Evolutionary conservation across 2,888 invertebrate species (phyloP).

Genomic region (Endomychus coccineus): DNA sequence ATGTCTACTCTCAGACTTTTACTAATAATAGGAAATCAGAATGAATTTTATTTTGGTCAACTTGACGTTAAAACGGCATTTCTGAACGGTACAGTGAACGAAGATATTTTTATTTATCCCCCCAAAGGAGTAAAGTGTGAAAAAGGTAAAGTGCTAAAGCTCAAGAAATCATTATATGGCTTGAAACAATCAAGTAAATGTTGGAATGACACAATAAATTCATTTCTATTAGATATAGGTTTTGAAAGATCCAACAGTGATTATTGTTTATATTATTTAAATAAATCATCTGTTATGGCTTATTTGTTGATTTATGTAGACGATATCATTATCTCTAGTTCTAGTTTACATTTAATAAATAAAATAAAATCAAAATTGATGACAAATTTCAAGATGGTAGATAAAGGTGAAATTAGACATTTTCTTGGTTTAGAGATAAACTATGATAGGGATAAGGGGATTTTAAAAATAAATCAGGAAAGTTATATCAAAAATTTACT

Average conservation of each 20-base stretch:
- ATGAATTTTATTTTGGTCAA: conserved; percentile 4
- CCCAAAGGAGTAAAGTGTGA: conserved; percentile 7
- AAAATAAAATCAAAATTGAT: conserved; percentile 5
- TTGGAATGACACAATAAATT: conserved; percentile 13
- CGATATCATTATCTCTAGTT: conserved; percentile 12
- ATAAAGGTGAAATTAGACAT: conserved; percentile 8
- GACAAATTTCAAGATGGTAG: conserved; percentile 9
- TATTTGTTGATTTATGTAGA: conserved; percentile 15
- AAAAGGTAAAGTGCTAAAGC: conserved; percentile 9
- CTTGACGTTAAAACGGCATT: conserved; percentile 9
- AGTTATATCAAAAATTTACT: conserved; percentile 2
- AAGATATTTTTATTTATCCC: conserved; percentile 9
- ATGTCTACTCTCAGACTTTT: conserved; percentile 3
- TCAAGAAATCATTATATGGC: conserved; percentile 15
- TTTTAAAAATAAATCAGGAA: conserved; percentile 7
- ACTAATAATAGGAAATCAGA: conserved; percentile 8
- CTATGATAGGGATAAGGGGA: too few species aligned
- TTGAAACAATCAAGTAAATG: conserved; percentile 11
- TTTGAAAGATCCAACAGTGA: conserved; percentile 10
- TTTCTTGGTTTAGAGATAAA: too few species aligned
- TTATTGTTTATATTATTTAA: conserved; percentile 12
- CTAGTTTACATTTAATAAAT: conserved; percentile 6
- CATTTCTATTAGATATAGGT: conserved; percentile 5
- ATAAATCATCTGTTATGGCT: neutral
- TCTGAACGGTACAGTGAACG: conserved; percentile 5